Evolutionary conservation across 2,113 vertebrate genomes (phyloP), one percentile per base, ranked within the genome.

Genomic region (Lycaon pictus): DNA sequence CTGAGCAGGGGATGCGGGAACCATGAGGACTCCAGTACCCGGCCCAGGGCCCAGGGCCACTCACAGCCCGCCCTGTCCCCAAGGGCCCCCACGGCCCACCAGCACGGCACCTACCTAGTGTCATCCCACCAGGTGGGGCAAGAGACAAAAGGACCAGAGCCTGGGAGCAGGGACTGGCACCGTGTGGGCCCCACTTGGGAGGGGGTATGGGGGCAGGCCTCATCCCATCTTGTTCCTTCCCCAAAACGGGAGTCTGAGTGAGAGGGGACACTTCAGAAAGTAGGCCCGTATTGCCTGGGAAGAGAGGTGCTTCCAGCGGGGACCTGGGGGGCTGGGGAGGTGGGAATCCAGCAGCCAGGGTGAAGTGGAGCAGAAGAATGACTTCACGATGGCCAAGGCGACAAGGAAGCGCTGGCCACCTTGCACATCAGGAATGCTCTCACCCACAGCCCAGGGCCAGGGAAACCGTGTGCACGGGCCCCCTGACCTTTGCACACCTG

Each of bases 81-180:
- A 0, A 22, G 60, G 51, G 7, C n/a, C 3, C 2, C 1, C 27
- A 11, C 2, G 5, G 11, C 63, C 37, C 48, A 0, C 13, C 5
- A 8, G 7, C 48, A 27, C 71, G 0, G 2, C 0, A 1, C 15
- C 17, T 0, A 0, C 58, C 37, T 60, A 23, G 35, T n/a, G 4
- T 8, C 10, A 10, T 51, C 32, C 65, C 0, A 1, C 35, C 43
- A 0, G 48, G 22, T 51, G 11, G n/a, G 51, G 23, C 22, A 11
- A 15, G 23, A 51, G 48, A 15, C n/a, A 15, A 2, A 48, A 43
- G 69, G 67, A 3, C 58, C 48, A 9, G 0, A 11, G 56, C 19
- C 43, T 32, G 3, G 29, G 32, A 65, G 80, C 7, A 0, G 32
- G 19, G 29, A 6, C 3, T 1, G 72, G 4, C 43, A 43, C 25